Conservation (phyloP, 1,140 invertebrate species). For the Bombus breviceps region DNA sequence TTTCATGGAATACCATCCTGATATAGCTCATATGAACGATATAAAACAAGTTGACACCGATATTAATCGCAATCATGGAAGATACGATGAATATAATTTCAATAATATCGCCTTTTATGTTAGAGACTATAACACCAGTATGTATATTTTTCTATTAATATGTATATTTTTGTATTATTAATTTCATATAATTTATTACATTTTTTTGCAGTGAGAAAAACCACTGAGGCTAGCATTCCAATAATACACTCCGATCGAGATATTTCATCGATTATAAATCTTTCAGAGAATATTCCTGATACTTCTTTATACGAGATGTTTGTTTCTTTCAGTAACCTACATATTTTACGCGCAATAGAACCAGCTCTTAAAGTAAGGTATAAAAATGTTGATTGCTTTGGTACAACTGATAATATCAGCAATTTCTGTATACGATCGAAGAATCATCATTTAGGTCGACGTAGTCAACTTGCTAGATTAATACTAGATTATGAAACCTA, state of each 20-base stretch:
- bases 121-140: slow-evolving; percentile 90
- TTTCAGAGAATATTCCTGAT: slow-evolving; percentile 67
- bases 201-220: slow-evolving; percentile 84
- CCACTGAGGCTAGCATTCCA: slow-evolving; percentile 84
- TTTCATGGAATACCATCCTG: slow-evolving; percentile 90
- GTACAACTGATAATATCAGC: slow-evolving; percentile 65
- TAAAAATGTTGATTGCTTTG: slow-evolving; percentile 79
- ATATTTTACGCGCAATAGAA: slow-evolving; percentile 89
- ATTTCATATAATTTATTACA: slow-evolving; percentile 1
- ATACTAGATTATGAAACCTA: slow-evolving; percentile 78
- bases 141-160: slow-evolving; percentile 58
- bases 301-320: slow-evolving; percentile 87
- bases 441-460: slow-evolving; percentile 77
- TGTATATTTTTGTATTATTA: background rate
- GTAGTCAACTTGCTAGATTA: slow-evolving; percentile 81
- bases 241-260: slow-evolving; percentile 86
- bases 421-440: slow-evolving; percentile 72
- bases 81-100: slow-evolving; percentile 89
- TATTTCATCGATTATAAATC: slow-evolving; percentile 81
- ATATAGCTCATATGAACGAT: slow-evolving; percentile 84
- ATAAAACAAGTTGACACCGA: slow-evolving; percentile 86
- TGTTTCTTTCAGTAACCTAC: slow-evolving; percentile 84
- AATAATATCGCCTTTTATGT: slow-evolving; percentile 92
- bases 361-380: slow-evolving; percentile 86
- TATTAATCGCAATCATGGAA: slow-evolving; percentile 90